Base-by-base conservation (phyloP, 2,888 invertebrate species). In the Cylloceria caligata region DNA sequence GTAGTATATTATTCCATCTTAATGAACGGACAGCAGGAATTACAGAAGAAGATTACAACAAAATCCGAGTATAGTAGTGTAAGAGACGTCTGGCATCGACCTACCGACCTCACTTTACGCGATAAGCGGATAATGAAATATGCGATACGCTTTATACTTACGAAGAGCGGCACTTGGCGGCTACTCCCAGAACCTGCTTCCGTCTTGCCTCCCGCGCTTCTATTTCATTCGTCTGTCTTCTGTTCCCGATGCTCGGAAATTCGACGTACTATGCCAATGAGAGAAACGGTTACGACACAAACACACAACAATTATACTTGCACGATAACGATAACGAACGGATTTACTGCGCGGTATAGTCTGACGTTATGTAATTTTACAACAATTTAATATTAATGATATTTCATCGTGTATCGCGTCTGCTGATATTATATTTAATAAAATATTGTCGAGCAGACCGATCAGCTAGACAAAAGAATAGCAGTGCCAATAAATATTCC, bases 111-210 rank as follows among this genome's bases (percentile, higher is more conserved):
- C 64, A 36, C 60, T 49, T 45, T 30, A 30, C 47, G 67, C 52
- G 85, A 85, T 85, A 85, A 85, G 83, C 75, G 80, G 84, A 85
- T 85, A 84, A 85, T 85, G 83, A 82, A 76, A 77, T 77, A 69
- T 39, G 82, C 52, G 75, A 85, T 83, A 83, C 39, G 72, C 60
- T 52, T 68, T 68, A 60, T n/a, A n/a, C n/a, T 16, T 60, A 39
- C 65, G 39, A 27, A 49, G 36, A 62, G 42, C 79, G 69, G 57
- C 74, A 78, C 60, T 47, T 60, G 45, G 45, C 57, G 60, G 16
- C 45, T 42, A 55, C 0, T 19, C 30, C 39, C 62, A 65, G 65
- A 74, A 75, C 79, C 75, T 76, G 75, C 71, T 79, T 80, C 75
- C 80, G 67, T 64, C 80, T 83, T 68, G 71, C 42, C 60, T 30